phyloP scores from a whole-genome alignment of 2,113 vertebrate genomes.

The Mionectes macconnelli region DNA sequence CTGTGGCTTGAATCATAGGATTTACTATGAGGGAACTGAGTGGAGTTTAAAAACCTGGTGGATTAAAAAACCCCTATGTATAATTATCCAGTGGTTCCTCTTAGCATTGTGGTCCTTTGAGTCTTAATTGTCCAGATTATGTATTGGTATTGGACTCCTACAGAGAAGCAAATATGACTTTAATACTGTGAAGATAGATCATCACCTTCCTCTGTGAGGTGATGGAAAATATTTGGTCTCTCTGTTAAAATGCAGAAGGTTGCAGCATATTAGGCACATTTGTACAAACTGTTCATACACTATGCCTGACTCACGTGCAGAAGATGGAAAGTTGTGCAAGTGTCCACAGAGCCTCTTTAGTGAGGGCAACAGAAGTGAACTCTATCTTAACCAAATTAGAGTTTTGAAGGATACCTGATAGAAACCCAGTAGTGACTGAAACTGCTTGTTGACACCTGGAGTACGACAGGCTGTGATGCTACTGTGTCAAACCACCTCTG shows the following conservation, averaged over 20 bases:
- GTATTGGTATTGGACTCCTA: not conserved
- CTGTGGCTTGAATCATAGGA: not conserved
- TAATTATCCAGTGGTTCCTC: not conserved
- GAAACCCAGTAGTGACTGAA: not conserved
- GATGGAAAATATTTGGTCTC: not conserved
- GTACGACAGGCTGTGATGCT: not conserved
- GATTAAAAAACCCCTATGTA: accelerated
- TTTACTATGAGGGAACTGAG: not conserved
- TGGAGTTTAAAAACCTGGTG: not conserved
- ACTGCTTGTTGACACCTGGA: not conserved
- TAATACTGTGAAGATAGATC: not conserved
- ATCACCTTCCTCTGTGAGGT: not conserved
- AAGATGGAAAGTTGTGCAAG: not conserved
- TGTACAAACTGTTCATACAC: not conserved
- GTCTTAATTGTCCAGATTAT: not conserved
- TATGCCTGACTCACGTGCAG: accelerated
- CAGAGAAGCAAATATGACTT: not conserved
- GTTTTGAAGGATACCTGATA: not conserved
- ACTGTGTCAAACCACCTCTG: not conserved
- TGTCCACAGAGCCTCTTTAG: not conserved
- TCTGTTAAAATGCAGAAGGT: not conserved
- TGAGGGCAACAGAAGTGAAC: not conserved
- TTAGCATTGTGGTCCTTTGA: not conserved
- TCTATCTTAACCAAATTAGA: not conserved
- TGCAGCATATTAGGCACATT: not conserved